Conservation (phyloP, 2,888 invertebrate species). For the Ptychoptera contaminata region DNA sequence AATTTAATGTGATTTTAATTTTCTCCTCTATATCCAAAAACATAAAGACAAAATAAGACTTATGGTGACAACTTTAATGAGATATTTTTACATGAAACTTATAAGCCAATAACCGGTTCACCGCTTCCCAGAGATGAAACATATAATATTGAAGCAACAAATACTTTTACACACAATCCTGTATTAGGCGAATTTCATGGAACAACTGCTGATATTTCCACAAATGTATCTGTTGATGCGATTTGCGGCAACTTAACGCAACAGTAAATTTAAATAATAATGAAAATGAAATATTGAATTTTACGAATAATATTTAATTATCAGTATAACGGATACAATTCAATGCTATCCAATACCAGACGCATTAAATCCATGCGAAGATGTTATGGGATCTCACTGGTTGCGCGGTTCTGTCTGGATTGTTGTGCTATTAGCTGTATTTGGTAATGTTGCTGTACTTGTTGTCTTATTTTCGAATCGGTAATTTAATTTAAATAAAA, state of each 20-base stretch:
- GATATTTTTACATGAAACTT: neutral
- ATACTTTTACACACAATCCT: slow-evolving; percentile 5
- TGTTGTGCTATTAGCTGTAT: slow-evolving; percentile 63
- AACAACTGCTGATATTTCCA: slow-evolving; percentile 30
- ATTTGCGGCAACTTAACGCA: slow-evolving; percentile 39
- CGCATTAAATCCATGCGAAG: slow-evolving; percentile 76
- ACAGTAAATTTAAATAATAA: slow-evolving; percentile 8
- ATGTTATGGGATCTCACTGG: slow-evolving; percentile 73
- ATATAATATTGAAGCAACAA: slow-evolving; percentile 5
- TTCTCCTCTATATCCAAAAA: no score
- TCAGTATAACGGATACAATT: slow-evolving; percentile 33
- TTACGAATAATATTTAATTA: slow-evolving; percentile 1
- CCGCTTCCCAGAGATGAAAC: slow-evolving; percentile 9
- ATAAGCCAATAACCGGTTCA: slow-evolving; percentile 8
- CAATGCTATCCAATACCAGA: slow-evolving; percentile 59
- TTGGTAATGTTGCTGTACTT: slow-evolving; percentile 71
- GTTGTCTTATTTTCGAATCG: slow-evolving; percentile 52
- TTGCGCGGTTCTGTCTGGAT: slow-evolving; percentile 73
- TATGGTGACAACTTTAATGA: no score
- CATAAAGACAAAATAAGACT: no score
- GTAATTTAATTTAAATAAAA: slow-evolving; percentile 12
- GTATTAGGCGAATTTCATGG: slow-evolving; percentile 31
- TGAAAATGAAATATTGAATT: neutral
- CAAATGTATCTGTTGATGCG: slow-evolving; percentile 32
- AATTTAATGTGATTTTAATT: no score